These are phyloP conservation scores for Plebejus melissa DNA, from an alignment of 2,888 invertebrate species.

Conservation along the genomic window DNA sequence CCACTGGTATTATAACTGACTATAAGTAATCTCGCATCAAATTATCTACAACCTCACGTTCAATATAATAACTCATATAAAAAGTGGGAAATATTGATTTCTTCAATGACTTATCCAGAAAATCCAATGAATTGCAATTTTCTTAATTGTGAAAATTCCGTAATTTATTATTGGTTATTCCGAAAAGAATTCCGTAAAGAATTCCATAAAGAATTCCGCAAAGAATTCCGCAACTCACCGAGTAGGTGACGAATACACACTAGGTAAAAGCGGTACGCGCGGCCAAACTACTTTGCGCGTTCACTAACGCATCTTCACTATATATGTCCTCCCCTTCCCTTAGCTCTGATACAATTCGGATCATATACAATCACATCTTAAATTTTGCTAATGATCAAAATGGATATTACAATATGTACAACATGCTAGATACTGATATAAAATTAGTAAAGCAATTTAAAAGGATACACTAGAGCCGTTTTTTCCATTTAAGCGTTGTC, in stretches of 20 bases:
- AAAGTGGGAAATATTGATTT: slow-evolving; percentile 4
- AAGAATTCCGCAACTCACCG: slow-evolving; percentile 20
- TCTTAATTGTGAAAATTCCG: background rate
- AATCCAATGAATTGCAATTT: background rate
- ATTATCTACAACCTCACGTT: slow-evolving; percentile 16
- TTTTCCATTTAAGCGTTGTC: too few species aligned
- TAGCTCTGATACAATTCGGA: slow-evolving; percentile 28
- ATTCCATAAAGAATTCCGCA: background rate
- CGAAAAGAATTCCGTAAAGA: background rate
- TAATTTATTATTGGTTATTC: background rate
- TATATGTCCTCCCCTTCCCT: slow-evolving; percentile 57
- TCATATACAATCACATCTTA: slow-evolving; percentile 25
- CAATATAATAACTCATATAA: background rate
- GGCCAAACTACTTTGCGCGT: slow-evolving; percentile 46
- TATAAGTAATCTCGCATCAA: background rate
- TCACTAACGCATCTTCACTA: slow-evolving; percentile 52
- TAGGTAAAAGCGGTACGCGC: slow-evolving; percentile 38
- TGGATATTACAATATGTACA: background rate
- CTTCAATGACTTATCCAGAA: background rate
- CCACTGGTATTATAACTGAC: slow-evolving; percentile 11
- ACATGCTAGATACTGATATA: too few species aligned
- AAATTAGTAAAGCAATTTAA: too few species aligned
- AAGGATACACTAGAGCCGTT: too few species aligned
- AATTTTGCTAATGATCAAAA: background rate
- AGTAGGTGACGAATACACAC: slow-evolving; percentile 12